Evolutionary conservation across 2,888 invertebrate genomes (phyloP), one percentile per base, ranked within the genome.

Genomic region (Lamellibrachia satsuma): DNA sequence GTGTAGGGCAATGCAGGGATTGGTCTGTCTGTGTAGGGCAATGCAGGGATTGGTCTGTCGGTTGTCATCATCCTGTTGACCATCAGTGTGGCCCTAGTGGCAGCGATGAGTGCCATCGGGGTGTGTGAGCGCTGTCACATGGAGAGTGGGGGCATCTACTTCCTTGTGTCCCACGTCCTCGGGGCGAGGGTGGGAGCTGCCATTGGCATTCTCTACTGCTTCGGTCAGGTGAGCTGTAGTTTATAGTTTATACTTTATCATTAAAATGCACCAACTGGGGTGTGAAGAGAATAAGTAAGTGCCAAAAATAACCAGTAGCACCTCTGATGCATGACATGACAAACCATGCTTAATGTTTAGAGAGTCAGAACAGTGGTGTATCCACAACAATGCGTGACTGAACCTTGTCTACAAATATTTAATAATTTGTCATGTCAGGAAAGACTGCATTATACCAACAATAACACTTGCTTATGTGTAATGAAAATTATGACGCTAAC

Each of bases 131-230:
- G 99, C 96, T 99, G 99, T 97, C 97, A 91, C 93, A 98, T 99
- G 95, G 98, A 99, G 97, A 98, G 98, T 97, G 99, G 99, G n/a
- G 99, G 99, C 92, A 99, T 99, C 52, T 99, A 99, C 97, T 99
- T 99, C 97, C 97, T 99, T 93, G 97, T 99, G 90, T 98, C 99
- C 0, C 99, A 99, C 96, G 99, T 99, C 4, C 97, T 99, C 52
- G 99, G 99, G 90, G 98, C 99, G 7, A 97, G 98, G 96, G 98
- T 99, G 96, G 99, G 99, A 15, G 99, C 99, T 90, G 98, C 99
- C 52, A 97, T 99, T 91, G 99, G 99, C 90, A 97, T 99, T 95
- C 97, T 99, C 51, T 99, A 99, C 96, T 99, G 99, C 96, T 99
- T 99, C 97, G 99, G 99, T 94, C 98, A 99, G 97, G 98, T 98